Conservation (phyloP, 2,113 vertebrate species). For the Bombycilla garrulus region DNA sequence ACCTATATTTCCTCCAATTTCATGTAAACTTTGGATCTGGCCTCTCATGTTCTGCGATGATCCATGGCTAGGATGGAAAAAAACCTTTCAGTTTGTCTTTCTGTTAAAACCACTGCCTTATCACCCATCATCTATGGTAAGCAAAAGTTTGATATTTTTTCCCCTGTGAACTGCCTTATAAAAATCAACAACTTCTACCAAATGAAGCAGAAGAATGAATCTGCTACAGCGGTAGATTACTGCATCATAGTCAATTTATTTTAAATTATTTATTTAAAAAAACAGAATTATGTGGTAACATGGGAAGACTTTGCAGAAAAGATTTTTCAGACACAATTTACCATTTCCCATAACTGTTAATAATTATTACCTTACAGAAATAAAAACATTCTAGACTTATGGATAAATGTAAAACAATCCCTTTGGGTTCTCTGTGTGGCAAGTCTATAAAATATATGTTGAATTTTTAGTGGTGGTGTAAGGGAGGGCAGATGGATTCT, state of each 20-base stretch:
- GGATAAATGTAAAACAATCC: neutral
- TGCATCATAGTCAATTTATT: neutral
- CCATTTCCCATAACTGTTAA: neutral
- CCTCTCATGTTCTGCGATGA: slow-evolving; percentile 66
- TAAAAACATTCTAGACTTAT: neutral
- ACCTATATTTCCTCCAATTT: slow-evolving; percentile 92
- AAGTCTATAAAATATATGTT: neutral
- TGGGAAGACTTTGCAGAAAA: neutral
- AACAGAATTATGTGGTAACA: neutral
- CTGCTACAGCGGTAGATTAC: neutral
- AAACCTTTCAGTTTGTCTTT: neutral
- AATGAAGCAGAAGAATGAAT: neutral
- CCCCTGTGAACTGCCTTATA: neutral
- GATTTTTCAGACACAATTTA: neutral
- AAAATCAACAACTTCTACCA: neutral
- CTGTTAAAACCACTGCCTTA: neutral
- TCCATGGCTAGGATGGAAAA: slow-evolving; percentile 51
- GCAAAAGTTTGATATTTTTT: neutral
- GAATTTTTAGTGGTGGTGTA: neutral
- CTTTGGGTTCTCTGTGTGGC: neutral
- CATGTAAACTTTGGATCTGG: slow-evolving; percentile 83
- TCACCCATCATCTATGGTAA: neutral
- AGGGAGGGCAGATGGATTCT: neutral
- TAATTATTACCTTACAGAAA: neutral
- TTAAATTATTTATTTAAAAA: neutral